These are phyloP conservation scores for Patiria pectinifera DNA, from an alignment of 53 echinoderm and acorn worm genomes.

Conservation along the genomic window DNA sequence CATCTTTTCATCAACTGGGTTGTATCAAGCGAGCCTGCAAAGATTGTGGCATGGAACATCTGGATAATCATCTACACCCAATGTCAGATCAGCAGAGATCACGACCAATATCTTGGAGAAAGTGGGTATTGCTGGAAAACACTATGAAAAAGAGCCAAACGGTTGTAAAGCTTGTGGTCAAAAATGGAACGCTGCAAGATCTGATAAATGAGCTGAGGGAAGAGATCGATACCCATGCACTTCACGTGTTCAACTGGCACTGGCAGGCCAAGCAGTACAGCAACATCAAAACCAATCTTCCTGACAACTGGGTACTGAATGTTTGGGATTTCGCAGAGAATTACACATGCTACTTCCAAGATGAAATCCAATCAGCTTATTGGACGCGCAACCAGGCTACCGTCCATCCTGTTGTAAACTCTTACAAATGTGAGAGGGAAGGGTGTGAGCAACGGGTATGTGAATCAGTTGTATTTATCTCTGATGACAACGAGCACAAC, in stretches of 20 bases:
- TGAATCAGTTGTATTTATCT: conserved; percentile 70
- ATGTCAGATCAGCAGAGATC: conserved; percentile 7
- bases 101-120: conserved; percentile 36
- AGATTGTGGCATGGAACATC: conserved; percentile 41
- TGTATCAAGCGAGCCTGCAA: conserved; percentile 26
- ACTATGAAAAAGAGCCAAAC: neutral
- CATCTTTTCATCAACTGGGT: conserved; percentile 18
- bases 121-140: conserved; percentile 26
- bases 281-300: conserved; percentile 43
- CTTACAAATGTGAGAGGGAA: conserved; percentile 59
- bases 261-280: conserved; percentile 62
- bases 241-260: conserved; percentile 61
- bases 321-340: conserved; percentile 74
- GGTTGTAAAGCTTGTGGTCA: neutral
- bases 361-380: conserved; percentile 67
- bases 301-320: conserved; percentile 50
- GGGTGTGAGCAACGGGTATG: conserved; percentile 33
- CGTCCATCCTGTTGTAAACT: conserved; percentile 68
- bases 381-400: conserved; percentile 70
- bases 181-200: conserved; percentile 20
- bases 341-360: conserved; percentile 49
- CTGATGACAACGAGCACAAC: conserved; percentile 65
- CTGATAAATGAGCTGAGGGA: neutral
- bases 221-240: neutral
- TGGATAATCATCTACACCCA: conserved; percentile 25